These are phyloP conservation scores for Pangasius mekongensis DNA, from an alignment of 2,797 vertebrate genomes.

Conservation along the genomic window DNA sequence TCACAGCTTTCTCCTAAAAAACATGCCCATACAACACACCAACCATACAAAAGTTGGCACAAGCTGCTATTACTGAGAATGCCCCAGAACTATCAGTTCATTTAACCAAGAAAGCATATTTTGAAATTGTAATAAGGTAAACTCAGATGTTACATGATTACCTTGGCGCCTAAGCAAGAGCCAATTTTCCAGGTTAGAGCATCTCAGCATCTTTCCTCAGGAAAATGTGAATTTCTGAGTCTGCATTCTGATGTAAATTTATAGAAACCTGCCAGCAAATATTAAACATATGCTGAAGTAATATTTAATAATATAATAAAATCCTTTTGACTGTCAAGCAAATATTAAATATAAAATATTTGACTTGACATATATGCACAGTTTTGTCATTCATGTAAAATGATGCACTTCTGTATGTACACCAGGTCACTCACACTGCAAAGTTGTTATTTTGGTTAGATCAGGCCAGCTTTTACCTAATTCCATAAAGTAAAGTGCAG, in stretches of 20 bases:
- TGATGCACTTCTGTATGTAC: constrained; percentile 44
- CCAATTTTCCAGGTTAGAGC: not conserved
- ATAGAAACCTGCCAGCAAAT: not conserved
- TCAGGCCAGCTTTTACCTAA: constrained; percentile 56
- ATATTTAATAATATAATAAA: not conserved
- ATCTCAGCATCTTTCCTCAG: not conserved
- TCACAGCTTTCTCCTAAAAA: constrained; percentile 46
- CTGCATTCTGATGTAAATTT: constrained; percentile 10
- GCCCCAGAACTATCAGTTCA: not conserved
- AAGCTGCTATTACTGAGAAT: constrained; percentile 31
- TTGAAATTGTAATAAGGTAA: not conserved
- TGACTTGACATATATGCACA: constrained; percentile 4
- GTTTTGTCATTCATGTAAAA: constrained; percentile 34
- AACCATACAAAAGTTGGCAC: constrained; percentile 34
- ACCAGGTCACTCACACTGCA: constrained; percentile 12
- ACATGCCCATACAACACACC: constrained; percentile 30
- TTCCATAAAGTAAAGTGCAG: constrained; percentile 48
- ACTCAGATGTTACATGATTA: not conserved
- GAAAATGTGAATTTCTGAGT: not conserved
- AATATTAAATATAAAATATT: constrained; percentile 27
- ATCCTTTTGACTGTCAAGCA: constrained; percentile 8
- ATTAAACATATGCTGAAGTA: not conserved
- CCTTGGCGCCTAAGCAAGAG: not conserved
- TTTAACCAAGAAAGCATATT: constrained; percentile 16
- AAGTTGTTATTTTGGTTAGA: constrained; percentile 56